Evolutionary conservation across 2,113 vertebrate species (phyloP).

Genomic region (Elephas maximus): DNA sequence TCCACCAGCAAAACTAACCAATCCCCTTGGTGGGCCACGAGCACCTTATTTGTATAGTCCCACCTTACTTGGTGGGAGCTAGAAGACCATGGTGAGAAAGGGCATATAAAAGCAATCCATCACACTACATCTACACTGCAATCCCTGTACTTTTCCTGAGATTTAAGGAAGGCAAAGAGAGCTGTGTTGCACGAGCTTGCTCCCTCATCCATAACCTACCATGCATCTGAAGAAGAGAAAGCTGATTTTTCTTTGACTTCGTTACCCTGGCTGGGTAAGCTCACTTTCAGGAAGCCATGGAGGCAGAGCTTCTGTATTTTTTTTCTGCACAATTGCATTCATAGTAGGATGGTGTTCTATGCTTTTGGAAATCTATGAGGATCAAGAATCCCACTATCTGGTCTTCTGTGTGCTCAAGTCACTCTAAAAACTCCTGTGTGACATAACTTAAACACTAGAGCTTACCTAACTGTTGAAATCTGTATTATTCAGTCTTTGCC

Average conservation of each 20-base stretch:
- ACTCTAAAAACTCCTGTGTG: background rate
- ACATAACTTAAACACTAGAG: background rate
- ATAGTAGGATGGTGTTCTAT: background rate
- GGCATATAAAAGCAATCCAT: too few species aligned
- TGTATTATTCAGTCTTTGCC: background rate
- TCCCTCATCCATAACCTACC: background rate
- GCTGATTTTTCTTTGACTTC: background rate
- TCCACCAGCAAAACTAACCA: too few species aligned
- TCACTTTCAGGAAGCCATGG: background rate
- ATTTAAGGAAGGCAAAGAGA: conserved; percentile 42
- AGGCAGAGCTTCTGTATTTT: background rate
- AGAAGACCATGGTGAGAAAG: too few species aligned
- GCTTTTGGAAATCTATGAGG: background rate
- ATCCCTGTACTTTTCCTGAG: conserved; percentile 27
- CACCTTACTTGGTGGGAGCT: too few species aligned
- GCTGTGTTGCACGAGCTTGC: background rate
- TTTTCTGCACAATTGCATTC: background rate
- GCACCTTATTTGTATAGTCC: too few species aligned
- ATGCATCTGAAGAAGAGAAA: background rate
- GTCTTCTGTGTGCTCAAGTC: background rate
- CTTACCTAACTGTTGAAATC: background rate
- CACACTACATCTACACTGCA: background rate
- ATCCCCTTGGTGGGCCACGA: too few species aligned
- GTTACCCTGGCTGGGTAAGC: background rate
- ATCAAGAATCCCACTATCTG: background rate